Percentiles rank a stretch among this genome's conserved stretches.
Evolutionary conservation across 2,797 vertebrate genomes (phyloP).

Genomic region (Morelia viridis): DNA sequence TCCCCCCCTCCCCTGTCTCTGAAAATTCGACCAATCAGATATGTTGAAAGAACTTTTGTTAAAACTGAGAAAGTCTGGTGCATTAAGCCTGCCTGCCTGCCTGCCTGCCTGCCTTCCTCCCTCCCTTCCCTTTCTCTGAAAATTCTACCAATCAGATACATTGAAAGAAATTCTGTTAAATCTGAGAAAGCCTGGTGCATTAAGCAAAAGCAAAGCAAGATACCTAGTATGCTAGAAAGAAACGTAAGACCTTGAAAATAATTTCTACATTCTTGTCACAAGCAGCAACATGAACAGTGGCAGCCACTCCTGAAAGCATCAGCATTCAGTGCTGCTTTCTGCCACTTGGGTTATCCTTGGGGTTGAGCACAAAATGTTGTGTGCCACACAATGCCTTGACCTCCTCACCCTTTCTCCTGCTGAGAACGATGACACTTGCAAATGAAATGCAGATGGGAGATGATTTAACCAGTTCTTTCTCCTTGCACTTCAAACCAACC

Average conservation of each 20-base stretch:
- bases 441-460: neutral
- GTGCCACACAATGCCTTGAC: neutral
- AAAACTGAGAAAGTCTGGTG: neutral
- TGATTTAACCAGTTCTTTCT: no score
- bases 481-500: neutral
- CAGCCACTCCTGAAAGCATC: neutral
- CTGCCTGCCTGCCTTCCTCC: neutral
- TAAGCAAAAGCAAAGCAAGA: neutral
- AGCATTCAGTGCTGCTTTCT: neutral
- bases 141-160: neutral
- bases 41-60: neutral
- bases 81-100: no score
- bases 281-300: neutral
- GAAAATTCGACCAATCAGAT: neutral
- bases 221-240: neutral
- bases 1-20: no score
- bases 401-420: neutral
- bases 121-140: neutral
- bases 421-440: neutral
- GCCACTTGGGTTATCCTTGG: neutral
- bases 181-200: neutral
- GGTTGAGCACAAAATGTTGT: neutral
- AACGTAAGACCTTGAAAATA: neutral
- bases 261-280: neutral
- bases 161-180: neutral